Evolutionary conservation across 2,797 vertebrate species (phyloP).

Genomic region (Helicolenus hilgendorfi): DNA sequence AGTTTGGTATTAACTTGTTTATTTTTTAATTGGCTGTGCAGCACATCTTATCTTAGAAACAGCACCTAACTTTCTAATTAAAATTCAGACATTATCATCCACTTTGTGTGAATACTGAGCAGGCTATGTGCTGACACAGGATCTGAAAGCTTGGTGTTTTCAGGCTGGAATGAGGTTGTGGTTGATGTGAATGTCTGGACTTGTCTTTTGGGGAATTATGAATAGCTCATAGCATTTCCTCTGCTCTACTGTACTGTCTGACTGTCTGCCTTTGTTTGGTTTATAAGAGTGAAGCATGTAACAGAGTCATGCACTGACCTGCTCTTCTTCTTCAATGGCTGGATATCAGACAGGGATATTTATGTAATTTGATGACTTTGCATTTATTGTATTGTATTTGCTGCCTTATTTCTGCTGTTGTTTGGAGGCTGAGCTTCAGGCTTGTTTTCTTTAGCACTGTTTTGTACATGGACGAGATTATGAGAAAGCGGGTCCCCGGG

Average conservation of each 20-base stretch:
- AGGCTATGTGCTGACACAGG: not conserved
- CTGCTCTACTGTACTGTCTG: not conserved
- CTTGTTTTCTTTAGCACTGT: not conserved
- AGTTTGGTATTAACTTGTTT: not conserved
- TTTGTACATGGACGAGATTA: too few relatives aligned
- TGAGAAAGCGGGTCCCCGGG: not conserved
- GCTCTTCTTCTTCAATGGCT: not conserved
- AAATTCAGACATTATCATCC: not conserved
- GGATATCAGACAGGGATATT: accelerated
- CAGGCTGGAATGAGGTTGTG: constrained; percentile 53
- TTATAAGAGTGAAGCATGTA: not conserved
- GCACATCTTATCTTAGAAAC: not conserved
- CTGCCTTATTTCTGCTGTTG: not conserved
- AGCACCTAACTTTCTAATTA: not conserved
- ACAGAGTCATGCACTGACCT: not conserved
- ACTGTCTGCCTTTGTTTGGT: not conserved
- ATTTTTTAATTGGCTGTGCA: not conserved
- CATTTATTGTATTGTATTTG: not conserved
- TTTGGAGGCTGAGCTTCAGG: not conserved
- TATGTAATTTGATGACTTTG: not conserved
- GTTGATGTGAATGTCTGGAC: constrained; percentile 57
- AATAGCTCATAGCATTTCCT: constrained; percentile 21
- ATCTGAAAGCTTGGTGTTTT: not conserved
- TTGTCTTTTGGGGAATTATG: constrained; percentile 45
- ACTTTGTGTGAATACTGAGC: not conserved